A percentile compares a stretch with the other conserved stretches of the same genome.
These are phyloP conservation scores for Sterna hirundo DNA, from an alignment of 2,113 vertebrate genomes.

Conservation along the genomic window DNA sequence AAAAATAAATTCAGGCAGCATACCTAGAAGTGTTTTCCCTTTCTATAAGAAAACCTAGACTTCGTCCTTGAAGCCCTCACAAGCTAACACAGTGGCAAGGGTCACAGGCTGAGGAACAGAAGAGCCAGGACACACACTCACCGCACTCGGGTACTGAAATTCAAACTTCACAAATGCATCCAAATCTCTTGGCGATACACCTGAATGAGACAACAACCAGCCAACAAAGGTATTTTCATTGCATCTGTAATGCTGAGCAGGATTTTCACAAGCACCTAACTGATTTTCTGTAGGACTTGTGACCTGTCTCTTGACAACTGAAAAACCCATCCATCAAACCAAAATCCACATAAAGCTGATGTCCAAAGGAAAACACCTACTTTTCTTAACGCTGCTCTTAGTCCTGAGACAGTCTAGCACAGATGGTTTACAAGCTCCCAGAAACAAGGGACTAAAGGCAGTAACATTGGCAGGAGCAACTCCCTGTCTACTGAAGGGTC, in stretches of 20 bases:
- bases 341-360: not conserved
- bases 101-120: not conserved
- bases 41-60: not conserved
- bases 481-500: not conserved
- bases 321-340: not conserved
- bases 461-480: not conserved
- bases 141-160: slow-evolving; percentile 92
- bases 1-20: not conserved
- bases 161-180: slow-evolving; percentile 93
- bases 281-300: not conserved
- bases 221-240: not conserved
- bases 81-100: not conserved
- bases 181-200: slow-evolving; percentile 87
- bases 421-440: not conserved
- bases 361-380: not conserved
- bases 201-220: slow-evolving; percentile 68
- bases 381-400: not conserved
- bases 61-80: not conserved
- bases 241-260: not conserved
- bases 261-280: not conserved
- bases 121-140: slow-evolving; percentile 68
- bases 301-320: not conserved
- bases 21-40: not conserved
- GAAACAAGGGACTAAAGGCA: not conserved
- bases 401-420: not conserved